A percentile compares a stretch with the other conserved stretches of the same genome.
These are phyloP conservation scores for Caprella mutica DNA, from an alignment of 2,888 invertebrate genomes.

Conservation along the genomic window DNA sequence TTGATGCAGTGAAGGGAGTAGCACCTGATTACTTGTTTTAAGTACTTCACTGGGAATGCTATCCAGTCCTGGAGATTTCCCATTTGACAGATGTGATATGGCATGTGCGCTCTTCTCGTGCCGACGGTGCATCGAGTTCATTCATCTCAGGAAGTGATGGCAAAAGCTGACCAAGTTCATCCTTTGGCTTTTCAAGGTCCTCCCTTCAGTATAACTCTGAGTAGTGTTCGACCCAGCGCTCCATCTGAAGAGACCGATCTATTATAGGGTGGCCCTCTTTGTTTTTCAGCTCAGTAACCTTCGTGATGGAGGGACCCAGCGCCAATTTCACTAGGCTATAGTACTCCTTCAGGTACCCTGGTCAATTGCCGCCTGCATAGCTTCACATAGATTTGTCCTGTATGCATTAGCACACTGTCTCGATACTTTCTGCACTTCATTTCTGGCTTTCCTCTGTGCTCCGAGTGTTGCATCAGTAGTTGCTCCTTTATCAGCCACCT, in stretches of 20 bases:
- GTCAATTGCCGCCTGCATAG: slow-evolving; percentile 1
- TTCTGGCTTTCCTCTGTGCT: not conserved
- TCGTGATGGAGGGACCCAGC: too few species aligned
- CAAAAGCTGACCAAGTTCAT: not conserved
- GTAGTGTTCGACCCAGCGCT: slow-evolving; percentile 11
- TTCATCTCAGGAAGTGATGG: not conserved
- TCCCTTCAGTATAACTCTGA: slow-evolving; percentile 1
- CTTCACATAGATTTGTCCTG: slow-evolving; percentile 2
- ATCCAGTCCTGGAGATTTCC: slow-evolving; percentile 12
- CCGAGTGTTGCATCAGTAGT: not conserved
- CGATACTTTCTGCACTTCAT: not conserved
- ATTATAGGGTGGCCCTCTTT: slow-evolving; percentile 1
- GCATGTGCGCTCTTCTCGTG: slow-evolving; percentile 5
- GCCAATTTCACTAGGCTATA: too few species aligned
- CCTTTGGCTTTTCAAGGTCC: not conserved
- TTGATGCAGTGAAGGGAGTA: not conserved
- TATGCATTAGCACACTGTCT: slow-evolving; percentile 9
- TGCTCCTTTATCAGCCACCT: not conserved
- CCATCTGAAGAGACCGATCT: not conserved
- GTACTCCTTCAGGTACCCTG: not conserved
- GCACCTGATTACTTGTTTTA: not conserved
- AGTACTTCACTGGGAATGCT: slow-evolving; percentile 10
- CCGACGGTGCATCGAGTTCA: slow-evolving; percentile 2
- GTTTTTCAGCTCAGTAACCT: too few species aligned
- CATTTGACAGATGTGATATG: not conserved